Conservation (phyloP, 2,888 invertebrate genomes). For the Xanthia icteritia region DNA sequence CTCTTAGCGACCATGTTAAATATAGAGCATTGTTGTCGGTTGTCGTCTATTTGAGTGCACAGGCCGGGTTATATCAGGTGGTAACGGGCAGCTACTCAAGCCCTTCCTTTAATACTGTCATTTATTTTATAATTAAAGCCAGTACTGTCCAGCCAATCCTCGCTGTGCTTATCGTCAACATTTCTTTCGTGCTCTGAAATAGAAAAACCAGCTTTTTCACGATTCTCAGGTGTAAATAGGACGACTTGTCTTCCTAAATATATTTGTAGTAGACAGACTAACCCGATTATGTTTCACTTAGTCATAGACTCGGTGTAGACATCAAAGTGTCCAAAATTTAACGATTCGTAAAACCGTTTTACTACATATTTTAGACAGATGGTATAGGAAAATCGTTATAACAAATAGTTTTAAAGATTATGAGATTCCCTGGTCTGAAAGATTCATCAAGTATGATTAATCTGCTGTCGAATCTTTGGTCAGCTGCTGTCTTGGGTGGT, state of each 20-base stretch:
- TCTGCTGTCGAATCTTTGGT: neutral
- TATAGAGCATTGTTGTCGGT: conserved; percentile 62
- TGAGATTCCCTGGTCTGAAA: neutral
- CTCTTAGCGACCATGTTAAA: conserved; percentile 55
- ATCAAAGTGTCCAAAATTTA: conserved; percentile 12
- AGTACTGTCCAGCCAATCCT: neutral
- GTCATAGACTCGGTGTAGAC: conserved; percentile 29
- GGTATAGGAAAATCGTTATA: neutral
- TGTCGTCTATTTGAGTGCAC: conserved; percentile 58
- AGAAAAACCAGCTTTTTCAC: neutral
- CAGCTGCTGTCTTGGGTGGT: neutral
- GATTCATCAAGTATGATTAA: neutral
- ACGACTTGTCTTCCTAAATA: conserved; percentile 31
- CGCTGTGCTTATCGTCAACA: neutral
- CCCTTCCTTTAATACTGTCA: conserved; percentile 24
- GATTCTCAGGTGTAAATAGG: conserved; percentile 33
- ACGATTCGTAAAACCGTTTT: conserved; percentile 9
- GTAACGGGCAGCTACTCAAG: conserved; percentile 55
- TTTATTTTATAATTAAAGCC: conserved; percentile 20
- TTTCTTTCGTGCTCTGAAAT: conserved; percentile 6
- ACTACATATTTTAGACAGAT: conserved; percentile 13
- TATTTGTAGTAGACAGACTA: conserved; percentile 32
- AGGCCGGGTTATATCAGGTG: conserved; percentile 51
- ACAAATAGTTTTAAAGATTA: neutral
- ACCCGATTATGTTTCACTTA: conserved; percentile 39